phyloP scores from a whole-genome alignment of 2,797 vertebrate genomes.

The Lemur catta region DNA sequence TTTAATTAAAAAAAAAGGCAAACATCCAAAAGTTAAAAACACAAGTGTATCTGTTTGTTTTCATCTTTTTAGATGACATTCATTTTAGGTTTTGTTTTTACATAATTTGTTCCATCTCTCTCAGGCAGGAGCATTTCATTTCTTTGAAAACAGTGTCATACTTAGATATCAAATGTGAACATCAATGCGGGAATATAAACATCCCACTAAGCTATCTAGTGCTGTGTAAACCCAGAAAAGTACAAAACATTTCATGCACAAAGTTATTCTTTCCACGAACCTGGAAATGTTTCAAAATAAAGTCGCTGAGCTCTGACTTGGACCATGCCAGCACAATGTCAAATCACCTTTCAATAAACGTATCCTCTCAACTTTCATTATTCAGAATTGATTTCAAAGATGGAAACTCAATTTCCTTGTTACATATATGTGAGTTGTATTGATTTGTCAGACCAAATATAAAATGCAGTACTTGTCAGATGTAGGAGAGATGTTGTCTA shows the following conservation, averaged over 20 bases:
- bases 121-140: conserved; percentile 53
- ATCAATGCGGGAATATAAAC: background rate
- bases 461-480: background rate
- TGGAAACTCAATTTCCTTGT: conserved; percentile 8
- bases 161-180: background rate
- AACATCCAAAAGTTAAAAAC: background rate
- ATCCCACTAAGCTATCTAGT: background rate
- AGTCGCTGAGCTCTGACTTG: background rate
- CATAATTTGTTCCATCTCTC: conserved; percentile 70
- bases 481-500: background rate
- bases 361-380: background rate
- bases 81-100: conserved; percentile 76
- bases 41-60: conserved; percentile 43
- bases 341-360: background rate
- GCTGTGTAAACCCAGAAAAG: background rate
- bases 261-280: background rate
- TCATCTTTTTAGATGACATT: conserved; percentile 75
- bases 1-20: background rate
- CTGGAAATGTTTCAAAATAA: background rate
- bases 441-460: background rate
- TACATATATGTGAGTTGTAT: background rate
- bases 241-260: background rate
- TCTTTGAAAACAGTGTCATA: conserved; percentile 57
- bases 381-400: background rate
- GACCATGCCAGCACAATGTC: background rate